Percentiles rank a stretch among this genome's conserved stretches.
phyloP scores from a whole-genome alignment of 2,888 invertebrate genomes.

The Thysanoteuthis rhombus region DNA sequence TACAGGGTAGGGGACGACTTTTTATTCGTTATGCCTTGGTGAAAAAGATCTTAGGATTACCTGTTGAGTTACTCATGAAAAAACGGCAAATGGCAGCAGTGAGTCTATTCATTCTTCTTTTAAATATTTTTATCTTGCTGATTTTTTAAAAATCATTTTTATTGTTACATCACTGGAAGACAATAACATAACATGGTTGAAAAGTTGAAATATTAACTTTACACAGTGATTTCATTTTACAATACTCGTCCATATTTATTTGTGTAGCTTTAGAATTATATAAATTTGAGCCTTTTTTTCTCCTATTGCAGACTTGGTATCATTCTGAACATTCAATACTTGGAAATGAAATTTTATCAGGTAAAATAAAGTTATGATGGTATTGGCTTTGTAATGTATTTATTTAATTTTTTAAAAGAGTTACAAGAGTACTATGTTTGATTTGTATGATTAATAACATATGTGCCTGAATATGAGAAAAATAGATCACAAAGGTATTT shows the following conservation, averaged over 20 bases:
- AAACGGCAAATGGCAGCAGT: constrained; percentile 47
- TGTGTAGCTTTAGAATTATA: neutral
- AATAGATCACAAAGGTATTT: too few relatives aligned
- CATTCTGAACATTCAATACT: constrained; percentile 70
- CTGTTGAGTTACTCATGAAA: constrained; percentile 46
- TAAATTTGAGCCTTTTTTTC: neutral
- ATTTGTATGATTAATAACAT: too few relatives aligned
- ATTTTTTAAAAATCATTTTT: too few relatives aligned
- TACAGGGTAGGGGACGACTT: constrained; percentile 52
- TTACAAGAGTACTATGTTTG: too few relatives aligned
- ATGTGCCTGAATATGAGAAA: too few relatives aligned
- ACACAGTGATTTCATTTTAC: too few relatives aligned
- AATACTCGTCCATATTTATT: neutral
- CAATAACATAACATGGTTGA: neutral
- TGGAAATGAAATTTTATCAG: constrained; percentile 74
- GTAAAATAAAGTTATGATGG: constrained; percentile 38
- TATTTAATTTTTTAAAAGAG: too few relatives aligned
- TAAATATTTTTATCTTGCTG: neutral
- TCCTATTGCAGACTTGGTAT: constrained; percentile 71
- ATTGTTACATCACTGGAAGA: too few relatives aligned
- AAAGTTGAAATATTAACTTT: neutral
- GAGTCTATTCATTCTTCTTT: constrained; percentile 14
- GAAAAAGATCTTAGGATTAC: constrained; percentile 48
- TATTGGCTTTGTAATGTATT: neutral
- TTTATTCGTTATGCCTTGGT: constrained; percentile 54